A percentile compares a stretch with the other conserved stretches of the same genome.
These are phyloP conservation scores for Megaustenia siamemsis DNA, from an alignment of 2,888 invertebrate species.

Conservation along the genomic window DNA sequence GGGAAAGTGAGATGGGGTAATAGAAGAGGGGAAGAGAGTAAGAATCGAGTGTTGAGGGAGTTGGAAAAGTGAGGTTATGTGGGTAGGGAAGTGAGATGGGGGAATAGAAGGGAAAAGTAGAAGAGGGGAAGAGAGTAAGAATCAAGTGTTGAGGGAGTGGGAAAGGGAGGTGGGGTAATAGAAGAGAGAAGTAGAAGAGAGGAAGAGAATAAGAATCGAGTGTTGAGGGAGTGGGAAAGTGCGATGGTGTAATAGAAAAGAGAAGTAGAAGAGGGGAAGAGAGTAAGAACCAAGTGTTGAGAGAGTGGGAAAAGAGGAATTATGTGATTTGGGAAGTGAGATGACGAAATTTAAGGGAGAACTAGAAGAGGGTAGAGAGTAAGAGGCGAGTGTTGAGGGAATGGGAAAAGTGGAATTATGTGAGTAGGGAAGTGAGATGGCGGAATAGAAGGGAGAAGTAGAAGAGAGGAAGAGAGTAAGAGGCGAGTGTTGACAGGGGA, in stretches of 20 bases:
- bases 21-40: conserved; percentile 18
- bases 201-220: too few species aligned
- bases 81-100: too few species aligned
- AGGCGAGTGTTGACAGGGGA: background rate
- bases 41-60: too few species aligned
- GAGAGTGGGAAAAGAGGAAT: background rate
- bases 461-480: background rate
- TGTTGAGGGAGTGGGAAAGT: too few species aligned
- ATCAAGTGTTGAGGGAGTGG: too few species aligned
- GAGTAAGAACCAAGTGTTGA: background rate
- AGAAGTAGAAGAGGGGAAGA: background rate
- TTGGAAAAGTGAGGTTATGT: too few species aligned
- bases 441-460: background rate
- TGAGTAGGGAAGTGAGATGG: background rate
- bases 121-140: too few species aligned
- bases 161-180: conserved; percentile 7
- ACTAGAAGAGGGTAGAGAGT: background rate
- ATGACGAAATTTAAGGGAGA: background rate
- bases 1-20: conserved; percentile 12
- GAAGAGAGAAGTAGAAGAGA: background rate
- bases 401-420: too few species aligned
- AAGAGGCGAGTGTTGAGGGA: background rate
- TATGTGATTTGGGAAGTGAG: background rate
- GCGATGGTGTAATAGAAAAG: background rate
- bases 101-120: too few species aligned